phyloP scores from a whole-genome alignment of 2,797 vertebrate genomes.

The Diplodus puntazzo region DNA sequence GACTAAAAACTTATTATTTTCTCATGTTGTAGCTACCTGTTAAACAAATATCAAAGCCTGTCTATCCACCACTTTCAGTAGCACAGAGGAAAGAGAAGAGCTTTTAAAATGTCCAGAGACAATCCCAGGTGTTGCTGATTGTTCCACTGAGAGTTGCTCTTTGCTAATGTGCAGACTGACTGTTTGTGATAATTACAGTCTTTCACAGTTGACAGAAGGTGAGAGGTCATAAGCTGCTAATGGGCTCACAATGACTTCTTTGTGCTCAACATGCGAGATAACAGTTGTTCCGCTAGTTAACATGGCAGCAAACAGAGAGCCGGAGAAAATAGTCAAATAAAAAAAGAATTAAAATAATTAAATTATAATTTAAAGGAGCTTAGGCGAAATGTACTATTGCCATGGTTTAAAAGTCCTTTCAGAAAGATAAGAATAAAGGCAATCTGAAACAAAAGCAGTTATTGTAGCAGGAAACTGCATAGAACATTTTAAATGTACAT shows the following conservation, averaged over 20 bases:
- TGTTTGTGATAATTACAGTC: conserved; percentile 71
- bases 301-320: conserved; percentile 40
- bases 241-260: conserved; percentile 62
- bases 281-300: conserved; percentile 47
- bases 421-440: background rate
- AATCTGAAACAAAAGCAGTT: background rate
- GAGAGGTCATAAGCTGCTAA: conserved; percentile 65
- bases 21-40: background rate
- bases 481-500: no score
- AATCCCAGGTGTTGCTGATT: conserved; percentile 26
- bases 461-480: no score
- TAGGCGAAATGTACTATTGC: background rate
- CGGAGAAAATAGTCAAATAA: conserved; percentile 18
- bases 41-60: background rate
- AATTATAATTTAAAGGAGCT: conserved; percentile 4
- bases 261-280: conserved; percentile 43
- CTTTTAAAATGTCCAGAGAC: conserved; percentile 14
- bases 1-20: background rate
- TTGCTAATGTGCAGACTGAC: conserved; percentile 50
- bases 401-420: background rate
- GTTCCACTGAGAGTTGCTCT: conserved; percentile 38
- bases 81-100: conserved; percentile 11
- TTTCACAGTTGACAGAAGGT: conserved; percentile 67
- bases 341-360: conserved; percentile 2
- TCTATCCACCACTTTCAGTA: background rate